Conservation (phyloP, 2,113 vertebrate species). For the Coreoperca whiteheadi region DNA sequence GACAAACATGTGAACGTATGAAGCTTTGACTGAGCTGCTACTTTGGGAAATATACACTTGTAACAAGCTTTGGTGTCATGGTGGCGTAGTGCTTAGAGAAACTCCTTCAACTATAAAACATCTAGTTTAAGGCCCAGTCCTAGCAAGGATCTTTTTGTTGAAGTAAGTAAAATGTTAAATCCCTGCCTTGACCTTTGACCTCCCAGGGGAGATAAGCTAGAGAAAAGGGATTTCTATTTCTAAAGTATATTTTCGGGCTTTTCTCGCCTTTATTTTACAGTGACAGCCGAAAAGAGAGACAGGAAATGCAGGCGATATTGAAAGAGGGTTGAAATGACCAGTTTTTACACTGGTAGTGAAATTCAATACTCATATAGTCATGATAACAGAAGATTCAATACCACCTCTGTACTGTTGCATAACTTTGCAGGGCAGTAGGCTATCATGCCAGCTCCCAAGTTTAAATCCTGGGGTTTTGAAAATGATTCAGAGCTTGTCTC, state of each 20-base stretch:
- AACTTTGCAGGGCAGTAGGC: background rate
- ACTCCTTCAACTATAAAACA: background rate
- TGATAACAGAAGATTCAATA: background rate
- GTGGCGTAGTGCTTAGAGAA: background rate
- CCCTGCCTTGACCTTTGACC: constrained; percentile 1
- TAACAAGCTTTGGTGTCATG: background rate
- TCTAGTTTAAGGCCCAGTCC: background rate
- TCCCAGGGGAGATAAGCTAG: background rate
- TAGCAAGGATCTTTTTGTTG: background rate
- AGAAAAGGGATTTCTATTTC: too few relatives aligned
- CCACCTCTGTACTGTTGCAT: background rate
- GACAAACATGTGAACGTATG: background rate
- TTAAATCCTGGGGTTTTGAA: background rate
- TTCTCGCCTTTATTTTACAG: too few relatives aligned
- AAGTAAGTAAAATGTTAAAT: background rate
- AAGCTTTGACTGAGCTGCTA: background rate
- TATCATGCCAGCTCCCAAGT: background rate
- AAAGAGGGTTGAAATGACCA: too few relatives aligned
- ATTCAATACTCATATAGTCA: background rate
- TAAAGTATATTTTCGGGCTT: too few relatives aligned
- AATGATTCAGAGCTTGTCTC: background rate
- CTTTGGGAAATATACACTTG: background rate
- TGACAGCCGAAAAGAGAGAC: too few relatives aligned
- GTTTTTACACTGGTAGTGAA: background rate
- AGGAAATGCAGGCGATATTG: too few relatives aligned